phyloP scores from a whole-genome alignment of 2,797 vertebrate species.

The Leucoraja ocellata region DNA sequence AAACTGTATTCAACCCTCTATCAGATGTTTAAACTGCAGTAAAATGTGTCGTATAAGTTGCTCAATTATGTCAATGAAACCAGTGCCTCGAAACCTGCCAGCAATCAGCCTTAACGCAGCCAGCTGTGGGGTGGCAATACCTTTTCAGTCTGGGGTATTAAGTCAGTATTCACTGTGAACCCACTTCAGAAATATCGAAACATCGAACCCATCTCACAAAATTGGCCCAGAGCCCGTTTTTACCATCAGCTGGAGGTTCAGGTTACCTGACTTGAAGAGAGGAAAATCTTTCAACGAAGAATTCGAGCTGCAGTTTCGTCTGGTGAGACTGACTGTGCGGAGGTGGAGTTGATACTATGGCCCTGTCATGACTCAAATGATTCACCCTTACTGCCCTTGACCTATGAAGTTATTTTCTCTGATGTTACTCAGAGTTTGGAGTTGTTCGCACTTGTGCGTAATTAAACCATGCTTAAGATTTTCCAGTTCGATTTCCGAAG shows the following conservation, averaged over 20 bases:
- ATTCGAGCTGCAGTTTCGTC: not conserved
- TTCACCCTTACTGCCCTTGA: not conserved
- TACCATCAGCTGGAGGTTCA: not conserved
- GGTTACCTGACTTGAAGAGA: not conserved
- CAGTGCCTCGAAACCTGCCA: not conserved
- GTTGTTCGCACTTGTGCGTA: not conserved
- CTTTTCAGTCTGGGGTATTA: not conserved
- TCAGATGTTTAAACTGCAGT: not conserved
- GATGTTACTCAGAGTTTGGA: not conserved
- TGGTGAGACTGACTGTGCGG: not conserved
- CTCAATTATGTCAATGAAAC: not conserved
- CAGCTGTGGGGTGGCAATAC: not conserved
- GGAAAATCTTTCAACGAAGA: not conserved
- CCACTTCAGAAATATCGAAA: not conserved
- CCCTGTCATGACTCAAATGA: not conserved
- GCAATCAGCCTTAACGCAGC: not conserved
- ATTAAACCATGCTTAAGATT: not conserved
- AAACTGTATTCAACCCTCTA: not conserved
- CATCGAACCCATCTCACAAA: no score
- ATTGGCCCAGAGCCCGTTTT: not conserved
- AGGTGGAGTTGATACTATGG: slow-evolving; percentile 1
- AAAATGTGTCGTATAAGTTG: not conserved
- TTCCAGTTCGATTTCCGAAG: not conserved
- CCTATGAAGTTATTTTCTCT: not conserved
- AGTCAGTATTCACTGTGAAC: not conserved